Percentiles rank a stretch among this genome's conserved stretches.
Evolutionary conservation across 2,113 vertebrate species (phyloP).

Genomic region (Callopanchax toddi): DNA sequence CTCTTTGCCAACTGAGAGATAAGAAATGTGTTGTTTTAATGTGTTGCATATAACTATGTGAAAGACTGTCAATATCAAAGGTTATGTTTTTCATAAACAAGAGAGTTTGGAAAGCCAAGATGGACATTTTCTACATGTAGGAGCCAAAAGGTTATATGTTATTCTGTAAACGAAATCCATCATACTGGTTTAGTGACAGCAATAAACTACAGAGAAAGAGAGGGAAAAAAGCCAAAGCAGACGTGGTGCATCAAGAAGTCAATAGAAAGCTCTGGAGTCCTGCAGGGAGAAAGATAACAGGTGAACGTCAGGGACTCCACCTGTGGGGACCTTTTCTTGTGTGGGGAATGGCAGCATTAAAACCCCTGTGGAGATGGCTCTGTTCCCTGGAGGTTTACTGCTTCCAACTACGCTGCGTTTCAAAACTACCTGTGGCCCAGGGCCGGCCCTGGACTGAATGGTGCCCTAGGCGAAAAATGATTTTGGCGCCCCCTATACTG

Average conservation of each 20-base stretch:
- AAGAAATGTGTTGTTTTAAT: not conserved
- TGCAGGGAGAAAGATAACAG: constrained; percentile 50
- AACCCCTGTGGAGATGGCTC: constrained; percentile 37
- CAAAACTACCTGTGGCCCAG: constrained; percentile 33
- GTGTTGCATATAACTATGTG: constrained; percentile 2
- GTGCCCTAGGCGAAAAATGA: no score
- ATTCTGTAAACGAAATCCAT: constrained; percentile 5
- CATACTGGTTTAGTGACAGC: constrained; percentile 17
- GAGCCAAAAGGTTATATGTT: not conserved
- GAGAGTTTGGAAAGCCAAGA: not conserved
- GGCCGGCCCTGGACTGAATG: no score
- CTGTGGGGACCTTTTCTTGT: constrained; percentile 44
- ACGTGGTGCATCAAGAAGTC: constrained; percentile 15
- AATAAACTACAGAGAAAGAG: constrained; percentile 1
- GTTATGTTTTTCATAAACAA: not conserved
- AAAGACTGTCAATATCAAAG: constrained; percentile 2
- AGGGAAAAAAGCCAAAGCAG: constrained; percentile 1
- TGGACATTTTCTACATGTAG: constrained; percentile 7
- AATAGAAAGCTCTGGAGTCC: constrained; percentile 19
- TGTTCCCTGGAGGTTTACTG: constrained; percentile 35
- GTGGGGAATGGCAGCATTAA: constrained; percentile 23
- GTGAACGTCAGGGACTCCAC: constrained; percentile 46
- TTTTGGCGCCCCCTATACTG: no score
- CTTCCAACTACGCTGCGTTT: constrained; percentile 21
- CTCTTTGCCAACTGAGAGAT: not conserved